These are phyloP conservation scores for Gymnothorax reevesii DNA, from an alignment of 2,797 vertebrate species.

Conservation along the genomic window DNA sequence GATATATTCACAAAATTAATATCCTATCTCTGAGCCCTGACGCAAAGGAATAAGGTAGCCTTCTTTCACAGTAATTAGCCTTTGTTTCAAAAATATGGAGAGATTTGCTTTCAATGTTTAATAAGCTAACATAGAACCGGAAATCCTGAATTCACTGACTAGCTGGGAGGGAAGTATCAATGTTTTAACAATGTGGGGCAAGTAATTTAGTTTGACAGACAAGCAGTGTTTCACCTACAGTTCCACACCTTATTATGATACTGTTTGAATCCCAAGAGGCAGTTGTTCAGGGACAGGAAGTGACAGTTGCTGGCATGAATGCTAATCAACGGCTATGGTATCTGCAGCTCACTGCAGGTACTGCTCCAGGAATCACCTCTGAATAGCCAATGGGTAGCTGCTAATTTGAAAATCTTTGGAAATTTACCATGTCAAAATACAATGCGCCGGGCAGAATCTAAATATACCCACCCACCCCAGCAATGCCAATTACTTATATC, in stretches of 20 bases:
- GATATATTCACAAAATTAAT: background rate
- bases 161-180: background rate
- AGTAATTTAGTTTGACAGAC: slow-evolving; percentile 14
- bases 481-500: slow-evolving; percentile 68
- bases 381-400: background rate
- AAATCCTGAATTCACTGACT: background rate
- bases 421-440: background rate
- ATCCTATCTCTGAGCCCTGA: background rate
- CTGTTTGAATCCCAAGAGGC: background rate
- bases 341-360: background rate
- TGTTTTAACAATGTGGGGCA: background rate
- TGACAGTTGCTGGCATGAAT: background rate
- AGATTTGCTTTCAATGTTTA: background rate
- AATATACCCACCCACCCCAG: slow-evolving; percentile 19
- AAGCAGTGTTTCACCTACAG: slow-evolving; percentile 9
- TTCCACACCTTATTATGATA: background rate
- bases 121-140: background rate
- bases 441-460: slow-evolving; percentile 46
- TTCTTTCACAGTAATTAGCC: background rate
- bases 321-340: background rate
- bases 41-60: background rate
- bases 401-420: background rate
- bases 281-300: background rate
- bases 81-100: background rate
- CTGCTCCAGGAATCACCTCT: background rate